Evolutionary conservation across 2,797 vertebrate genomes (phyloP).

Genomic region (Erethizon dorsatum): DNA sequence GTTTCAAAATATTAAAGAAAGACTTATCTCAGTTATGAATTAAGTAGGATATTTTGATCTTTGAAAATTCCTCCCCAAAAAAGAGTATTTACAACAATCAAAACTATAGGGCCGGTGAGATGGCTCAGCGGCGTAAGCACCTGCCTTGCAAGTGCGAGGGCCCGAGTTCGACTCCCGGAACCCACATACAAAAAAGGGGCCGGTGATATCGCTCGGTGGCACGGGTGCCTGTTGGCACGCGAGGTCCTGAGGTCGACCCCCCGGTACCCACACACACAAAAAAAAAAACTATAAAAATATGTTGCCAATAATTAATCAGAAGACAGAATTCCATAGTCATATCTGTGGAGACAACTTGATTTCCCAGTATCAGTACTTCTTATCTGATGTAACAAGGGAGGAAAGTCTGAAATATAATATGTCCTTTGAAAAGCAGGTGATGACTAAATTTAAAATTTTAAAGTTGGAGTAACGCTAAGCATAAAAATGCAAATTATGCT

Average conservation of each 20-base stretch:
- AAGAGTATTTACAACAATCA: neutral
- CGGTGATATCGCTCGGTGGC: no score
- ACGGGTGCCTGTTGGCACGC: no score
- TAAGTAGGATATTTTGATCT: neutral
- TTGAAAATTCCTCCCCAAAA: neutral
- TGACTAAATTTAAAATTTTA: neutral
- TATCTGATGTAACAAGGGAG: neutral
- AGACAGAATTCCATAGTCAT: neutral
- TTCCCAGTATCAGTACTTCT: neutral
- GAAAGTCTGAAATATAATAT: neutral
- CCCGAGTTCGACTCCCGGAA: no score
- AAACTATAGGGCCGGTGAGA: no score
- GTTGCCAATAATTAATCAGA: neutral
- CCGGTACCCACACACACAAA: no score
- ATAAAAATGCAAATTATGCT: neutral
- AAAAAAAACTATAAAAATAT: no score
- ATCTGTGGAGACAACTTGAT: neutral
- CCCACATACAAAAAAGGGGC: no score
- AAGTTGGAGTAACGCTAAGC: neutral
- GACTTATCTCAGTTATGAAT: neutral
- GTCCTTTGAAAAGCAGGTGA: neutral
- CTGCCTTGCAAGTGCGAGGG: no score
- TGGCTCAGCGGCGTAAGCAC: no score
- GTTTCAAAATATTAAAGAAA: neutral
- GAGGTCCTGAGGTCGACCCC: no score